Evolutionary conservation across 2,888 invertebrate genomes (phyloP).

Genomic region (Dyspetes luteomarginatus): DNA sequence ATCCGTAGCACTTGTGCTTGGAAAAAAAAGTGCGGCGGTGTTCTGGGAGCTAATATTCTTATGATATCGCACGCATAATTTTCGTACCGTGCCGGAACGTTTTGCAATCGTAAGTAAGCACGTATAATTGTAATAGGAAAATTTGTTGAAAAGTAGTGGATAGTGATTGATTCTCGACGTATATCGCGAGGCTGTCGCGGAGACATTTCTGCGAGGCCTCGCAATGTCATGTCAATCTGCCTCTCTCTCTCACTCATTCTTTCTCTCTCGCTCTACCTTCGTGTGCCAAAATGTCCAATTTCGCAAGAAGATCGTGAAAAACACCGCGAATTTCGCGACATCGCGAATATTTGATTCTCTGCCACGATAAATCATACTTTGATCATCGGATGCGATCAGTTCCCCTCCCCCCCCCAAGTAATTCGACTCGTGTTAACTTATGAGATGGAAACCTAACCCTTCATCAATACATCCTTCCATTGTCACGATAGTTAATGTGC

Average conservation of each 20-base stretch:
- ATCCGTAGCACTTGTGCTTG: conserved; percentile 52
- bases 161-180: background rate
- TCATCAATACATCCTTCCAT: background rate
- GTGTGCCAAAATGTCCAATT: conserved; percentile 74
- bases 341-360: background rate
- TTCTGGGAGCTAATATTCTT: conserved; percentile 69
- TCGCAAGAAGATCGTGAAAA: conserved; percentile 48
- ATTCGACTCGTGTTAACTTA: background rate
- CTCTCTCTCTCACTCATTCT: background rate
- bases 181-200: conserved; percentile 1
- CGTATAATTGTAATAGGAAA: background rate
- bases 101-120: conserved; percentile 77
- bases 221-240: conserved; percentile 54
- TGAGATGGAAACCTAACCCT: conserved; percentile 37
- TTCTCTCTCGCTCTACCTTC: conserved; percentile 18
- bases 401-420: background rate
- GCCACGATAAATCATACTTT: background rate
- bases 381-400: background rate
- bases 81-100: conserved; percentile 71
- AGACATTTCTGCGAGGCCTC: conserved; percentile 31
- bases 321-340: background rate
- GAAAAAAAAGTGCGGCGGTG: conserved; percentile 72
- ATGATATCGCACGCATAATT: conserved; percentile 77
- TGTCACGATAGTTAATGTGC: background rate
- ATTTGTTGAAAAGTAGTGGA: background rate